phyloP scores from a whole-genome alignment of 1,140 invertebrate species.

The Cydia splendana region DNA sequence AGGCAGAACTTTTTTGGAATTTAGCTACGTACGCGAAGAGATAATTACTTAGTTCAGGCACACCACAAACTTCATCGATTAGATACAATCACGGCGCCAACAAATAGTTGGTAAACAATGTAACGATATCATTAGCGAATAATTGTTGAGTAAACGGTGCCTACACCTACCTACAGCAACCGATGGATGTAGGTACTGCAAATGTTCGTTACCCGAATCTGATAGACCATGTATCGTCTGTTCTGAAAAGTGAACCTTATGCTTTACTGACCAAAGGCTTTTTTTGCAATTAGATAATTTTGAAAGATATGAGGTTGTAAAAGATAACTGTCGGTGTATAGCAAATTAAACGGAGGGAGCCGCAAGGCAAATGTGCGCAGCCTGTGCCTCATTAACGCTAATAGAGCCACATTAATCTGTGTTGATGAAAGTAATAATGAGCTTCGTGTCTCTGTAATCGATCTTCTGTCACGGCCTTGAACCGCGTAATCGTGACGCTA shows the following conservation, averaged over 20 bases:
- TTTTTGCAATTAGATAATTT: background rate
- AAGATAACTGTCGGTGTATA: constrained; percentile 12
- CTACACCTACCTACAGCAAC: constrained; percentile 1
- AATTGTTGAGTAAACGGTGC: constrained; percentile 21
- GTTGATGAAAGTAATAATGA: constrained; percentile 53
- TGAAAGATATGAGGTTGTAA: background rate
- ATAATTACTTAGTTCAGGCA: background rate
- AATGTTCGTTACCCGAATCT: background rate
- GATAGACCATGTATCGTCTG: background rate
- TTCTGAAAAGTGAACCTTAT: background rate
- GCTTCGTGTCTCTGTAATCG: constrained; percentile 41
- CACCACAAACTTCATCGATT: constrained; percentile 13
- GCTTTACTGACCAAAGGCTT: background rate
- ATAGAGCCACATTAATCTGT: constrained; percentile 56
- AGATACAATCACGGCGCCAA: constrained; percentile 25
- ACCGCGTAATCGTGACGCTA: constrained; percentile 37
- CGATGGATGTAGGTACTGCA: constrained; percentile 30
- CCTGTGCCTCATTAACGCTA: constrained; percentile 55
- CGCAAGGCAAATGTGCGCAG: constrained; percentile 49
- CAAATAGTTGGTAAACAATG: constrained; percentile 27
- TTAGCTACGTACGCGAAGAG: background rate
- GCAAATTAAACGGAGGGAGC: constrained; percentile 40
- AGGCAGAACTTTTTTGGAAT: background rate
- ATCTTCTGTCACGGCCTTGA: constrained; percentile 27
- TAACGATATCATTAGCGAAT: constrained; percentile 39